phyloP scores from a whole-genome alignment of 1,140 invertebrate genomes.

The Bombus soroeensis region DNA sequence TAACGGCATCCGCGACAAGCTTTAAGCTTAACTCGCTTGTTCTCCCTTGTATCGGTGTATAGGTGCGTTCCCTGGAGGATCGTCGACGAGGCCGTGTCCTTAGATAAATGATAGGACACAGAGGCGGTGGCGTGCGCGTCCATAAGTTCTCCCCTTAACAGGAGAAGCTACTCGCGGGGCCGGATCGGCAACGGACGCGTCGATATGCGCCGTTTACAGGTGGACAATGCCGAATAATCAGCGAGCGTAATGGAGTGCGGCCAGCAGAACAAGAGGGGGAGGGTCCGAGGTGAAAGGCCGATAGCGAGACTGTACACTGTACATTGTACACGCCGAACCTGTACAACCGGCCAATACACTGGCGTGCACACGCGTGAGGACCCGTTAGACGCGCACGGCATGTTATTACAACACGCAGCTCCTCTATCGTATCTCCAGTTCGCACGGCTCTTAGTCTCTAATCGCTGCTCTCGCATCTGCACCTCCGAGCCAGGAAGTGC shows the following conservation, averaged over 20 bases:
- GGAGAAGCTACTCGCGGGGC: slow-evolving; percentile 29
- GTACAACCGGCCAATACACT: neutral
- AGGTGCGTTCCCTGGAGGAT: slow-evolving; percentile 7
- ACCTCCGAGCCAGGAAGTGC: neutral
- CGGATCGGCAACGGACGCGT: slow-evolving; percentile 54
- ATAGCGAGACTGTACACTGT: slow-evolving; percentile 43
- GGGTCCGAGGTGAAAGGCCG: slow-evolving; percentile 40
- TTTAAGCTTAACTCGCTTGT: neutral
- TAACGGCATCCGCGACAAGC: neutral
- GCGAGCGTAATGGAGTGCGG: slow-evolving; percentile 63
- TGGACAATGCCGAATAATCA: slow-evolving; percentile 72
- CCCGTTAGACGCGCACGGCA: slow-evolving; percentile 53
- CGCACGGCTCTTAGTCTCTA: slow-evolving; percentile 60
- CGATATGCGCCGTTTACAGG: slow-evolving; percentile 67
- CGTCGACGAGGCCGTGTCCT: neutral
- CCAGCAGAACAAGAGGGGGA: slow-evolving; percentile 16
- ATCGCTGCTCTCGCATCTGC: slow-evolving; percentile 54
- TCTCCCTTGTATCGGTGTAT: neutral
- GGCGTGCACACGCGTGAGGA: slow-evolving; percentile 49
- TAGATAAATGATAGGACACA: slow-evolving; percentile 34
- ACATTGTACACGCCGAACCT: too few species aligned
- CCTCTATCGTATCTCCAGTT: slow-evolving; percentile 58
- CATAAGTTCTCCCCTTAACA: slow-evolving; percentile 21
- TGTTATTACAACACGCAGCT: slow-evolving; percentile 66
- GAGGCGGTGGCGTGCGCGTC: slow-evolving; percentile 14